Evolutionary conservation across 1,140 invertebrate genomes (phyloP).

Genomic region (Eulimnadia texana): DNA sequence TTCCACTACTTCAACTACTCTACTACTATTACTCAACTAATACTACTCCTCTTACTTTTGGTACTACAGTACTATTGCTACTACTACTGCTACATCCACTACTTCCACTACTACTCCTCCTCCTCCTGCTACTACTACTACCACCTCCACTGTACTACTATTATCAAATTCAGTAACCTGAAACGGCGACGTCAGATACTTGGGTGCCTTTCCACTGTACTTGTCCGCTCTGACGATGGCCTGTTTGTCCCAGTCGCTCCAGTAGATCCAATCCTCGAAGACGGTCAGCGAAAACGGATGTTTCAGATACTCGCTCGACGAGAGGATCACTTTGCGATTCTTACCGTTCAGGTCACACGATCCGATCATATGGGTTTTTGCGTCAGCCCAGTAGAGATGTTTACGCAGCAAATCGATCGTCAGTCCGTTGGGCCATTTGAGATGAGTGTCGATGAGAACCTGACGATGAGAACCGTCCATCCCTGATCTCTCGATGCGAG

Average conservation of each 20-base stretch:
- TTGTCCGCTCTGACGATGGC: constrained; percentile 39
- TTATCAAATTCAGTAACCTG: background rate
- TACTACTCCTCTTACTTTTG: no score
- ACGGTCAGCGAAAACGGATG: constrained; percentile 36
- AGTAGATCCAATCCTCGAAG: constrained; percentile 38
- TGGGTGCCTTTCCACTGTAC: constrained; percentile 28
- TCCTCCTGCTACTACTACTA: no score
- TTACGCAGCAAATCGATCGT: constrained; percentile 70
- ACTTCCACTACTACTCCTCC: no score
- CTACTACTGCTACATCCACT: no score
- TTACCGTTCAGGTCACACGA: constrained; percentile 74
- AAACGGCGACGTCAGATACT: background rate
- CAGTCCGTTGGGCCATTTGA: constrained; percentile 94
- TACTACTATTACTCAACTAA: no score
- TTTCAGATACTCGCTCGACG: background rate
- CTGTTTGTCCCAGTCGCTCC: constrained; percentile 43
- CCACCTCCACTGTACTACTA: background rate
- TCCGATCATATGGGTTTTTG: constrained; percentile 74
- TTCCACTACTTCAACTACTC: no score
- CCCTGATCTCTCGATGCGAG: constrained; percentile 70
- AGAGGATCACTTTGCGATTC: constrained; percentile 48
- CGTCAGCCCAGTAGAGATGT: constrained; percentile 89
- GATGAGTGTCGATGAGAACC: constrained; percentile 70
- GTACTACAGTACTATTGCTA: no score
- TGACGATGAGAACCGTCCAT: constrained; percentile 90